These are phyloP conservation scores for Mionectes macconnelli DNA, from an alignment of 2,113 vertebrate species.

Conservation along the genomic window DNA sequence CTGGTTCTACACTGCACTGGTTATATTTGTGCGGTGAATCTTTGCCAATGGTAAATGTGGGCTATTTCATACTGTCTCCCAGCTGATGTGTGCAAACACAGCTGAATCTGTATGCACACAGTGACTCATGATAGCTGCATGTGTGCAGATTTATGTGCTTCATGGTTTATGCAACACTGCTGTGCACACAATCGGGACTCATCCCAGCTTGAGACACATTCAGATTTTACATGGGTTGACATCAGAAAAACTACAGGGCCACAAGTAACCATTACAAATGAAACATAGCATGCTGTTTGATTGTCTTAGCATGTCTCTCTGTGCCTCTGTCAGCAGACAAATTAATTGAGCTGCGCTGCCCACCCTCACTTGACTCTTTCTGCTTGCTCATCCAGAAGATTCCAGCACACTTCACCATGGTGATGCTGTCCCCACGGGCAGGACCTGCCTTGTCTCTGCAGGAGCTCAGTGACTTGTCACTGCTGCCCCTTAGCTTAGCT, in stretches of 20 bases:
- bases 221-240: neutral
- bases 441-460: neutral
- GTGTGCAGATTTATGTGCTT: neutral
- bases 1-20: neutral
- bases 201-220: neutral
- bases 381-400: neutral
- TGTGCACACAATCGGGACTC: neutral
- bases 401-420: neutral
- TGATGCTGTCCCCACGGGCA: fast-evolving
- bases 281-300: neutral
- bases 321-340: neutral
- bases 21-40: neutral
- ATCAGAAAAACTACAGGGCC: neutral
- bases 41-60: neutral
- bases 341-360: neutral
- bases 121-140: neutral
- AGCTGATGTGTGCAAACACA: neutral
- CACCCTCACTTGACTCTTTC: neutral
- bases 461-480: neutral
- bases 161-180: neutral
- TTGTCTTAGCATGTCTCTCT: neutral
- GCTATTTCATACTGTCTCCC: neutral
- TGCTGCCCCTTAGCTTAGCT: neutral
- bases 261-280: neutral
- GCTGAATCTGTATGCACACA: too few relatives aligned